Conservation (phyloP, 2,797 vertebrate species). For the Coluber constrictor region DNA sequence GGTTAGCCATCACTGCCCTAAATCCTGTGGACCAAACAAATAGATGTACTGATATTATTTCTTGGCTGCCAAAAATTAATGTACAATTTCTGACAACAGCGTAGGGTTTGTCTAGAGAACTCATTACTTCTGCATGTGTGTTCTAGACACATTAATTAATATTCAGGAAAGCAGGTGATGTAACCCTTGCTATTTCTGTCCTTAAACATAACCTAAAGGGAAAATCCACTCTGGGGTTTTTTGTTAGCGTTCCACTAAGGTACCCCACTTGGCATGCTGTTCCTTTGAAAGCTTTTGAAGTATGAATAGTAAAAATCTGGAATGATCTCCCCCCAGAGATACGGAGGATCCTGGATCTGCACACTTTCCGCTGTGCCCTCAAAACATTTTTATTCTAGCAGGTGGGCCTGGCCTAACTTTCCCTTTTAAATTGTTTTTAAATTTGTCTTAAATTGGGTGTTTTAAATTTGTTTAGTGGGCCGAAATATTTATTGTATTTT, state of each 20-base stretch:
- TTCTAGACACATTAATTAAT: not conserved
- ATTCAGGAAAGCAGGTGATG: constrained; percentile 15
- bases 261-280: not conserved
- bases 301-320: not conserved
- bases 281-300: not conserved
- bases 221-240: not conserved
- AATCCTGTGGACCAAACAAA: not conserved
- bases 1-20: too few species aligned
- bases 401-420: too few species aligned
- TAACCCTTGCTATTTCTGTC: constrained; percentile 20
- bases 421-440: too few species aligned
- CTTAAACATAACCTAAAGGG: not conserved
- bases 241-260: not conserved
- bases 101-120: not conserved
- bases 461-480: too few species aligned
- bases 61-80: not conserved
- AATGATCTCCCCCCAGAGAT: too few species aligned
- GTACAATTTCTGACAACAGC: too few species aligned
- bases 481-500: too few species aligned
- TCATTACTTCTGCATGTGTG: not conserved
- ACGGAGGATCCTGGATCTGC: too few species aligned
- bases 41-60: not conserved
- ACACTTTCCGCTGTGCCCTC: too few species aligned
- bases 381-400: too few species aligned
- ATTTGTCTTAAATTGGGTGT: too few species aligned